phyloP scores from a whole-genome alignment of 1,140 invertebrate genomes.

The Phocides pigmalion region DNA sequence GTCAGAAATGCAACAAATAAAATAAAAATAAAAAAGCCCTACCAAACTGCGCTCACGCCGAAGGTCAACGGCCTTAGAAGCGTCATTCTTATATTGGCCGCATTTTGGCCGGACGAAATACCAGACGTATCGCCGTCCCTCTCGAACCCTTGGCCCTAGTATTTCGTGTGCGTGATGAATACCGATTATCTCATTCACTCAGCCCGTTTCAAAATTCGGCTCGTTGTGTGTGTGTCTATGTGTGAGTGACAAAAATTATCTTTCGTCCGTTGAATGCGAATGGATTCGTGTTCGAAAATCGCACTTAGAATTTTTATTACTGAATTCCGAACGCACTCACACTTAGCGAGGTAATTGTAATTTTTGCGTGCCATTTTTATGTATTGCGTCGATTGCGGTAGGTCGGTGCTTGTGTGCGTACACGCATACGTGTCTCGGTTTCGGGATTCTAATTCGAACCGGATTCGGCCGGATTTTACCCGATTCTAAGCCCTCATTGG shows the following conservation, averaged over 20 bases:
- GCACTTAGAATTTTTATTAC: conserved; percentile 58
- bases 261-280: conserved; percentile 67
- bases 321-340: conserved; percentile 42
- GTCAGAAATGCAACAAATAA: conserved; percentile 39
- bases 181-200: conserved; percentile 74
- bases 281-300: conserved; percentile 55
- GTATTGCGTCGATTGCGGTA: conserved; percentile 65
- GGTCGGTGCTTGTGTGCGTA: conserved; percentile 55
- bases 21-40: conserved; percentile 52
- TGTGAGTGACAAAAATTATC: conserved; percentile 74
- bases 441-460: conserved; percentile 66
- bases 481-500: conserved; percentile 45
- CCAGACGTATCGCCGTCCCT: conserved; percentile 54
- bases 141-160: conserved; percentile 54
- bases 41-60: conserved; percentile 67
- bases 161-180: conserved; percentile 74
- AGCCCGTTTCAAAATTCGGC: conserved; percentile 67
- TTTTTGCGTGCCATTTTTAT: conserved; percentile 52
- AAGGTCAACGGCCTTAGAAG: conserved; percentile 74
- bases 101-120: conserved; percentile 75
- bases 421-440: conserved; percentile 57
- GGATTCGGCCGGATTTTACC: conserved; percentile 51
- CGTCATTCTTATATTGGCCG: conserved; percentile 81
- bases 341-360: conserved; percentile 43
- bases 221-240: conserved; percentile 42